phyloP scores from a whole-genome alignment of 23 tunicate genomes.

The Aplidium turbinatum region DNA sequence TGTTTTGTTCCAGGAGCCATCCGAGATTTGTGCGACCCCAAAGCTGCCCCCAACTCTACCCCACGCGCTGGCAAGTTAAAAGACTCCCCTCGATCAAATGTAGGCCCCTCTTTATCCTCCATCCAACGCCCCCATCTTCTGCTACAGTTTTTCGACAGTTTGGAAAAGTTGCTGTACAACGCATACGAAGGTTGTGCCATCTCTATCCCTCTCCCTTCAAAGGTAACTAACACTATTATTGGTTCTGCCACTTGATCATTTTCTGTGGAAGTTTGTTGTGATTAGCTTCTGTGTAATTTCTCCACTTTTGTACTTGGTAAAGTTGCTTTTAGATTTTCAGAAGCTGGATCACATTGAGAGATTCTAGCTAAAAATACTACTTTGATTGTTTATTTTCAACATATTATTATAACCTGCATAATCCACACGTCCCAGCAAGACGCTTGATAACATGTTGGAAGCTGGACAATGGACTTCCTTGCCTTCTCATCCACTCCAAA shows the following conservation, averaged over 20 bases:
- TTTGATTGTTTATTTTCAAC: too few species aligned
- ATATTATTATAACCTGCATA: too few species aligned
- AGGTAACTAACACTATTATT: conserved; percentile 22
- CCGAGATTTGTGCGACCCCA: conserved; percentile 38
- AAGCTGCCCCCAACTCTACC: not conserved
- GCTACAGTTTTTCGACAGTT: conserved; percentile 77
- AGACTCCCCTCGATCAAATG: conserved; percentile 31
- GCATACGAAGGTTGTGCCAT: conserved; percentile 94
- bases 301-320: too few species aligned
- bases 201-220: conserved; percentile 58
- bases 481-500: too few species aligned
- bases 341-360: too few species aligned
- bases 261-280: not conserved
- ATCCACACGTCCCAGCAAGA: too few species aligned
- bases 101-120: conserved; percentile 26
- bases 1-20: conserved; percentile 53
- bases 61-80: conserved; percentile 3
- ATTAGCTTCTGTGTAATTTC: not conserved
- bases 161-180: conserved; percentile 89
- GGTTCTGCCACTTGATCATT: not conserved
- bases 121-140: conserved; percentile 85
- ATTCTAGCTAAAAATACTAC: too few species aligned
- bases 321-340: too few species aligned
- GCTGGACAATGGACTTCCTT: too few species aligned
- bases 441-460: too few species aligned